Conservation (phyloP, 2,113 vertebrate species). For the Rhinolophus sinicus region DNA sequence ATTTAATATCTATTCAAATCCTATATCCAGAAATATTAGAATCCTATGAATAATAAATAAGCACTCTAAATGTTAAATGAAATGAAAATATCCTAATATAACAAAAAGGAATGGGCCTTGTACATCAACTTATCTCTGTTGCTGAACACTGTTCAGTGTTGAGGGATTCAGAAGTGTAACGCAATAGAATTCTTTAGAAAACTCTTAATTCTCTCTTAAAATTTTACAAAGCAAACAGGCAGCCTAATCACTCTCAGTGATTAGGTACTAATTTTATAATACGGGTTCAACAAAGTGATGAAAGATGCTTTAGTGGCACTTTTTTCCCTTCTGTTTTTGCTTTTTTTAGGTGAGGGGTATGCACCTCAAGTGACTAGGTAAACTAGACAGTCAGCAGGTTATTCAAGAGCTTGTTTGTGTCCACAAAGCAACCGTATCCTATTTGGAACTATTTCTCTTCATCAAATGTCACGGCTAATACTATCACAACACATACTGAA, state of each 20-base stretch:
- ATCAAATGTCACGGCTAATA: slow-evolving; percentile 48
- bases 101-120: not conserved
- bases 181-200: slow-evolving; percentile 14
- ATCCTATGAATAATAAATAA: slow-evolving; percentile 50
- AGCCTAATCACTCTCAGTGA: not conserved
- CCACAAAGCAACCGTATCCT: slow-evolving; percentile 52
- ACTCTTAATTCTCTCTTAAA: slow-evolving; percentile 16
- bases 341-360: not conserved
- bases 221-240: not conserved
- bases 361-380: not conserved
- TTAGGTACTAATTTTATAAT: not conserved
- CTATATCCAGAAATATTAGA: slow-evolving; percentile 3
- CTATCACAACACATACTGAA: not conserved
- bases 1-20: not conserved
- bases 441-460: slow-evolving; percentile 58
- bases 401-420: slow-evolving; percentile 48
- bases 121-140: slow-evolving; percentile 20
- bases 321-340: not conserved
- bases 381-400: not conserved
- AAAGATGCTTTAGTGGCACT: not conserved
- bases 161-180: not conserved
- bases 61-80: slow-evolving; percentile 19
- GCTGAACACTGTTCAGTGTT: not conserved
- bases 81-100: slow-evolving; percentile 40
- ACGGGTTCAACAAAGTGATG: not conserved